Conservation (phyloP, 1,140 invertebrate species). For the Pogonognathellus flavescens region DNA sequence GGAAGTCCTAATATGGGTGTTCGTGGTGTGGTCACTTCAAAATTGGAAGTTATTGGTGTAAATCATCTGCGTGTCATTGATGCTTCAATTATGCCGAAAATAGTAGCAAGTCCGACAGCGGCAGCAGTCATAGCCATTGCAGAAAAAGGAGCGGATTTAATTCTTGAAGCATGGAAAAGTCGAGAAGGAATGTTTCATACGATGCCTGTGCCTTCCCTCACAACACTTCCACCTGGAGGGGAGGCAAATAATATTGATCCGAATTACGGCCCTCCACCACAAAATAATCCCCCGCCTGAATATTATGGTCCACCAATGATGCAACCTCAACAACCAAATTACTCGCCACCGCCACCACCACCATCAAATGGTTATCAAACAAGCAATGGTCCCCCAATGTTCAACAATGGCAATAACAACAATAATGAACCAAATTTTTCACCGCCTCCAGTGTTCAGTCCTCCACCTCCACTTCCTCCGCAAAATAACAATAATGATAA, state of each 20-base stretch:
- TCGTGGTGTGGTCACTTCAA: slow-evolving; percentile 47
- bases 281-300: background rate
- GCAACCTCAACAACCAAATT: slow-evolving; percentile 1
- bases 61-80: slow-evolving; percentile 56
- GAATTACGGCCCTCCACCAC: background rate
- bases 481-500: background rate
- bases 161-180: slow-evolving; percentile 52
- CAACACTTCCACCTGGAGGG: background rate
- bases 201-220: slow-evolving; percentile 14
- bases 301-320: slow-evolving; percentile 7
- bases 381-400: slow-evolving; percentile 26
- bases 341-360: background rate
- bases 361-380: background rate
- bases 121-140: slow-evolving; percentile 51
- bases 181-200: slow-evolving; percentile 22
- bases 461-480: background rate
- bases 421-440: slow-evolving; percentile 20
- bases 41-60: slow-evolving; percentile 54
- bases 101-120: slow-evolving; percentile 37
- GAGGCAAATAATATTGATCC: slow-evolving; percentile 17
- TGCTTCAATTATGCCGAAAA: slow-evolving; percentile 54
- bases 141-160: slow-evolving; percentile 57
- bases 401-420: slow-evolving; percentile 16
- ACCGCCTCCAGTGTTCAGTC: background rate
- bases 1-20: slow-evolving; percentile 70